Percentiles rank a stretch among this genome's conserved stretches.
phyloP scores from a whole-genome alignment of 2,888 invertebrate genomes.

The Dryomyza anilis region DNA sequence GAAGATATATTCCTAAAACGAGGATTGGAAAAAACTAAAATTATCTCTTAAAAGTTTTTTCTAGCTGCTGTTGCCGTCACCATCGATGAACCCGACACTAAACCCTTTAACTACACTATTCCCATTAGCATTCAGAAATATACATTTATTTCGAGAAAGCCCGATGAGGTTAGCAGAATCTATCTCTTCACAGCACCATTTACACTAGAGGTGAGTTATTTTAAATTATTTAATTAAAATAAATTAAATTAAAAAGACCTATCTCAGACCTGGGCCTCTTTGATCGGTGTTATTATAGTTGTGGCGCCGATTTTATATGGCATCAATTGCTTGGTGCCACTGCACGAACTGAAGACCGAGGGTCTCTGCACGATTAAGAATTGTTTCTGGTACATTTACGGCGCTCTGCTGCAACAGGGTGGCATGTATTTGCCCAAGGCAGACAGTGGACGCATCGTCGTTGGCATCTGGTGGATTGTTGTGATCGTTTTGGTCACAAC shows the following conservation, averaged over 20 bases:
- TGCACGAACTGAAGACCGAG: slow-evolving; percentile 46
- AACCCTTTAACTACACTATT: slow-evolving; percentile 75
- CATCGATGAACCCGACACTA: slow-evolving; percentile 53
- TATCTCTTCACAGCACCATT: slow-evolving; percentile 85
- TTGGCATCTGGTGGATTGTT: slow-evolving; percentile 92
- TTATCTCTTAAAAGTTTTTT: slow-evolving; percentile 43
- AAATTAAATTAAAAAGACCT: slow-evolving; percentile 32
- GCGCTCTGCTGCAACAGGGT: slow-evolving; percentile 89
- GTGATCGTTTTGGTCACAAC: slow-evolving; percentile 88
- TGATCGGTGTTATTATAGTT: slow-evolving; percentile 73
- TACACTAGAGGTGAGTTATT: slow-evolving; percentile 66
- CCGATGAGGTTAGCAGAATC: slow-evolving; percentile 80
- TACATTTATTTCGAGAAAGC: slow-evolving; percentile 78
- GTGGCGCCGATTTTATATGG: slow-evolving; percentile 79
- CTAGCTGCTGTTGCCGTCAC: slow-evolving; percentile 58
- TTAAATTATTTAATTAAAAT: neutral
- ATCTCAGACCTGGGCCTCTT: slow-evolving; percentile 82
- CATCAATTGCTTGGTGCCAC: slow-evolving; percentile 74
- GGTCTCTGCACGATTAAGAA: slow-evolving; percentile 62
- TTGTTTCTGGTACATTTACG: slow-evolving; percentile 76
- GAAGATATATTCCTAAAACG: too few species aligned
- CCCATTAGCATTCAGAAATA: slow-evolving; percentile 81
- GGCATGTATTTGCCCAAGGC: slow-evolving; percentile 85
- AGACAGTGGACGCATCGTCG: slow-evolving; percentile 82
- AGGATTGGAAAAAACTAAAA: neutral